Conservation (phyloP, 2,797 vertebrate genomes). For the Mus minutoides region DNA sequence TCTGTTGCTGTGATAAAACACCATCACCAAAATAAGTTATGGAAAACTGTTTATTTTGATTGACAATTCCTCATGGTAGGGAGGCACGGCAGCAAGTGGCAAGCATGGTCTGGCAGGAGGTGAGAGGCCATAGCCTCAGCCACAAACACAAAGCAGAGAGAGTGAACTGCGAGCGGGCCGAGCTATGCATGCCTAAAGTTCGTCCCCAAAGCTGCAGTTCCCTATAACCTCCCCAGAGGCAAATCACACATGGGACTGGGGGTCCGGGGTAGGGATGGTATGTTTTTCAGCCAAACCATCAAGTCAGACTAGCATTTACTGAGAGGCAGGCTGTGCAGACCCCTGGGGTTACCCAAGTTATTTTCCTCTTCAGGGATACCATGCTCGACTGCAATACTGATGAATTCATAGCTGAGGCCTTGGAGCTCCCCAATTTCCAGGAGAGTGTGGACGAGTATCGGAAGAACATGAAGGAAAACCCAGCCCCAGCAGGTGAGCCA, state of each 20-base stretch:
- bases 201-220: not conserved
- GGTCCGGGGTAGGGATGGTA: not conserved
- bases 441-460: slow-evolving; percentile 90
- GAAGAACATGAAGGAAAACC: slow-evolving; percentile 72
- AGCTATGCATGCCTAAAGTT: no score
- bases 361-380: slow-evolving; percentile 90
- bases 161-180: not conserved
- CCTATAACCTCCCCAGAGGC: not conserved
- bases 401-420: slow-evolving; percentile 92
- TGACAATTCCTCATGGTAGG: not conserved
- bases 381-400: slow-evolving; percentile 87
- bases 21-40: not conserved
- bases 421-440: slow-evolving; percentile 92
- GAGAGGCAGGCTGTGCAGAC: rapidly evolving
- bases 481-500: slow-evolving; percentile 74
- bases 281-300: not conserved
- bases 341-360: not conserved
- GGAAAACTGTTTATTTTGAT: not conserved
- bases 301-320: not conserved
- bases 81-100: not conserved
- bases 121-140: not conserved
- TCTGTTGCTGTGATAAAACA: not conserved
- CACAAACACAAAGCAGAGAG: not conserved
- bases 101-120: not conserved
- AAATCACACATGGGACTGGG: not conserved